Evolutionary conservation across 2,113 vertebrate species (phyloP), one percentile per base, ranked within the genome.

Genomic region (Macquaria australasica): DNA sequence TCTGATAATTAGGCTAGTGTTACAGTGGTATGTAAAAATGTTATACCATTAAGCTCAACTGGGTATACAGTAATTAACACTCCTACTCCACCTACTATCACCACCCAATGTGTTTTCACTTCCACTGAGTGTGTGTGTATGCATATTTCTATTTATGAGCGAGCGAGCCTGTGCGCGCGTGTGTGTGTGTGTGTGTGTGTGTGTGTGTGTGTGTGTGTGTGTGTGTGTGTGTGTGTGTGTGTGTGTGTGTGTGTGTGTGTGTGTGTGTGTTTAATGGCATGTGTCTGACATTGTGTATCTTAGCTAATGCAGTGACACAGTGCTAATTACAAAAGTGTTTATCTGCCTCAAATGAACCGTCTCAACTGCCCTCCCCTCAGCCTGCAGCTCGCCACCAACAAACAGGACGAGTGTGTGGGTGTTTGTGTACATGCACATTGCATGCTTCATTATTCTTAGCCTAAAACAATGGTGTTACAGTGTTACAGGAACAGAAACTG

Each of bases 341-440:
- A 48, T 79, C 25, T 60, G 8, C 56, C 34, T 70, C 14, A 72
- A 63, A 80, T 72, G 56, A 80, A 63, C 56, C 68, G 10, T 79
- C 31, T 37, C 68, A 18, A 2, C 16, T 3, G 25, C 28, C 20
- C 55, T n/a, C 67, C n/a, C 39, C 50, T 69, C 76, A 45, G 50
- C 76, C 34, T 77, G 20, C 58, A 75, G 72, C 39, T 45, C 72
- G 31, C n/a, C 39, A 53, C 14, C n/a, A 67, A 20, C 31, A 66
- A 3, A 55, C 21, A 77, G 15, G 48, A 56, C 12, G 18, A 9
- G 59, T 73, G 79, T 77, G 79, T 69, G 71, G 6, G 39, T 10
- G 0, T 70, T 21, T 69, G 15, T 39, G 34, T 25, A 4, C 5
- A 5, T 58, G 25, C 3, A 3, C 45, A 31, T 16, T 59, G n/a